Conservation (phyloP, 2,888 invertebrate species). For the Conomelus anceps region DNA sequence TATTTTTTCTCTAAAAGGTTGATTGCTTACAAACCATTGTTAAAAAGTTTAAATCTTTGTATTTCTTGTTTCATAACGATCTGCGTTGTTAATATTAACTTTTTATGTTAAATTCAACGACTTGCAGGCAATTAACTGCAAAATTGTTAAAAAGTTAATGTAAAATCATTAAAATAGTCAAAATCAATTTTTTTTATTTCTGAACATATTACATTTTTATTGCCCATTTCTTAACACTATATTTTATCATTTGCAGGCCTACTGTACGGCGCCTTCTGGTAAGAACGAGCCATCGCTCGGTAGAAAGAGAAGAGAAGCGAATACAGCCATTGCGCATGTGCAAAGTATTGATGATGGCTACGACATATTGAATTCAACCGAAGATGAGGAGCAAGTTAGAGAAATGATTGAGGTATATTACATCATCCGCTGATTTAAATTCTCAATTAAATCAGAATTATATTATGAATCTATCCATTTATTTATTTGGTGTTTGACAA, state of each 20-base stretch:
- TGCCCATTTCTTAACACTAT: background rate
- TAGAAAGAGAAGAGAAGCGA: conserved; percentile 54
- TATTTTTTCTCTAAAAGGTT: too few relatives aligned
- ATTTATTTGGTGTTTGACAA: too few relatives aligned
- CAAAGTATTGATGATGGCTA: background rate
- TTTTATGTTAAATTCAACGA: too few relatives aligned
- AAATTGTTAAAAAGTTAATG: too few relatives aligned
- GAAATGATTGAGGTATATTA: conserved; percentile 76
- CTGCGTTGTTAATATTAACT: too few relatives aligned
- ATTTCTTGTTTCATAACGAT: too few relatives aligned
- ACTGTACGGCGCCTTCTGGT: conserved; percentile 72
- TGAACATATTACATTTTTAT: background rate
- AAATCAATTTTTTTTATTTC: background rate
- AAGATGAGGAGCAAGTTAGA: conserved; percentile 65
- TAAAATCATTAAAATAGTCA: too few relatives aligned
- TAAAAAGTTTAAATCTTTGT: too few relatives aligned
- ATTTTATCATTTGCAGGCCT: conserved; percentile 50
- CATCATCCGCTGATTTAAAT: background rate
- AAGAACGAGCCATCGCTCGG: conserved; percentile 78
- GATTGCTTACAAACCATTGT: too few relatives aligned
- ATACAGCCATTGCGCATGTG: conserved; percentile 34
- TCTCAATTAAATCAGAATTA: too few relatives aligned
- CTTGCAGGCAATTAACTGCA: too few relatives aligned
- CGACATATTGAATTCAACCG: conserved; percentile 33
- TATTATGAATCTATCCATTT: too few relatives aligned